These are phyloP conservation scores for Sanderia malayensis DNA, from an alignment of 30 jellyfish, hydroid and myxozoan genomes.

Conservation along the genomic window DNA sequence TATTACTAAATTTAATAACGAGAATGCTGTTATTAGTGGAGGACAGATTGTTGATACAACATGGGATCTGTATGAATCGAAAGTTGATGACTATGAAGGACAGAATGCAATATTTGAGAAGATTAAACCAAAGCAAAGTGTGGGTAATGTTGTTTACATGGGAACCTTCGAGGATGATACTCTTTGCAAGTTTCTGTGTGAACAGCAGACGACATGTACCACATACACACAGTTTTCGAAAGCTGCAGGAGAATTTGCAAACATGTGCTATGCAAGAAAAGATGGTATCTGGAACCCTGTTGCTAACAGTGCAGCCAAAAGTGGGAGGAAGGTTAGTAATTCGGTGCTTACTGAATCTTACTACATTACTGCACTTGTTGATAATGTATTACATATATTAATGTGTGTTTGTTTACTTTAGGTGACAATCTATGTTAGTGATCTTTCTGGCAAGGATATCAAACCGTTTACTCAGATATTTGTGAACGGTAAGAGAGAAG, in stretches of 20 bases:
- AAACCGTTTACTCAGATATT: slow-evolving; percentile 71
- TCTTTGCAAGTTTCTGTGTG: slow-evolving; percentile 68
- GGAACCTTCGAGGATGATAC: slow-evolving; percentile 53
- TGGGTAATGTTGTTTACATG: slow-evolving; percentile 51
- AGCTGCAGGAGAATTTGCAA: slow-evolving; percentile 56
- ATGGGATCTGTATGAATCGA: slow-evolving; percentile 60
- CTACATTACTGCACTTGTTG: no score
- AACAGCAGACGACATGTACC: slow-evolving; percentile 63
- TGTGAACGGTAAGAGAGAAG: slow-evolving; percentile 75
- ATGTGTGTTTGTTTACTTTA: no score
- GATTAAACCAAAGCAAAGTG: slow-evolving; percentile 66
- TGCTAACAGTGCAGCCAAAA: slow-evolving; percentile 50
- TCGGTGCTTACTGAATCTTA: no score
- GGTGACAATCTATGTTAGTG: slow-evolving; percentile 82
- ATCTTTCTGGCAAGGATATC: slow-evolving; percentile 49
- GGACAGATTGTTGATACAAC: slow-evolving; percentile 48
- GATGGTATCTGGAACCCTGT: slow-evolving; percentile 95
- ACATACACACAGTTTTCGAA: slow-evolving; percentile 71
- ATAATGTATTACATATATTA: no score
- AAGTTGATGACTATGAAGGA: slow-evolving; percentile 42
- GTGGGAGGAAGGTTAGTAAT: slow-evolving; percentile 89
- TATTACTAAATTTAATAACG: slow-evolving; percentile 56
- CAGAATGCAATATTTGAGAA: slow-evolving; percentile 81
- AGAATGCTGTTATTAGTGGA: slow-evolving; percentile 72
- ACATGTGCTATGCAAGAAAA: slow-evolving; percentile 81